Base-by-base conservation (phyloP, 64 coral and sea anemone species). In the Actinia equina region DNA sequence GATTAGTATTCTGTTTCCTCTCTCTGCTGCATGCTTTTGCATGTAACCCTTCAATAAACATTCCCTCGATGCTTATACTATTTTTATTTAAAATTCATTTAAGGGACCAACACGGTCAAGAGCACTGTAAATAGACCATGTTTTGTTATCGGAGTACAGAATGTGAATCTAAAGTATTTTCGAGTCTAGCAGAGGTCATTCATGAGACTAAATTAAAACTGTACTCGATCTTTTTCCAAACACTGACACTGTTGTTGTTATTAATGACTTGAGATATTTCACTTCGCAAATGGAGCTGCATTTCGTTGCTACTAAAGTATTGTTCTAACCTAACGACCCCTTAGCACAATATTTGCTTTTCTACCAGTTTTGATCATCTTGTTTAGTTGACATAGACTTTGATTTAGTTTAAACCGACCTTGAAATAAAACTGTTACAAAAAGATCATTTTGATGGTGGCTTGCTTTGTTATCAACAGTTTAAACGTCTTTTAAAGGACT, bases 41-140 rank as follows among this genome's bases (percentile, higher is more conserved):
- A 74, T 26, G 69, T 74, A 30, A n/a, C 69, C 20, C 23, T 41
- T 74, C 69, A 74, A 74, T 74, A 74, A 74, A 74, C 69, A 74
- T 74, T 74, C 69, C 26, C 69, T 18, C 27, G 13, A 74, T 74
- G 69, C 69, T 41, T 74, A 74, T 9, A 37, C 78, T 81, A 81
- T 81, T 81, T 81, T 6, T 81, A 81, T 52, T 81, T 49, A 52
- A 81, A 11, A 52, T 52, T 81, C 49, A 49, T 81, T 81, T 44
- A 81, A 81, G 78, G 44, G 78, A 81, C 49, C 22, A 49, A 81
- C 44, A 43, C 78, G 78, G 78, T 81, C 78, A 81, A 81, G 78
- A 81, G 78, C 42, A 52, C 22, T 81, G 78, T 81, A 81, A 81
- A 81, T 81, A 81, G 78, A 49, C 16, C 27, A 15, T 81, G 78